Conservation (phyloP, 2,113 vertebrate genomes). For the Zootoca vivipara region DNA sequence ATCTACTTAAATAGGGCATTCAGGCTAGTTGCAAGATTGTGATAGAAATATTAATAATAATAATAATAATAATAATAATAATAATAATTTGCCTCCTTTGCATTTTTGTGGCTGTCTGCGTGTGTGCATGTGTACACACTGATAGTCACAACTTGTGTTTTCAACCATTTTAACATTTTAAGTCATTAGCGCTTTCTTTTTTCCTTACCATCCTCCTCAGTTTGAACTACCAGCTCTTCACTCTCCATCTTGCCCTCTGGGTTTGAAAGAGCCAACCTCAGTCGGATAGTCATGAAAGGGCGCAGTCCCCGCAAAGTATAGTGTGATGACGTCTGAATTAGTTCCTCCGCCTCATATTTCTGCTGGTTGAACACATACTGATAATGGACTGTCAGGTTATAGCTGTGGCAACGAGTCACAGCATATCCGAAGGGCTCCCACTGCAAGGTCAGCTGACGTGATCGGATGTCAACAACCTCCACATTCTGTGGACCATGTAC, state of each 20-base stretch:
- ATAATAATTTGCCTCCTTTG: too few species aligned
- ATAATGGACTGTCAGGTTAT: conserved; percentile 96
- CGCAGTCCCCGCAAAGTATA: conserved; percentile 92
- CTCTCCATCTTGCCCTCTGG: conserved; percentile 95
- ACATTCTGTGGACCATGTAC: conserved; percentile 93
- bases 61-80: too few species aligned
- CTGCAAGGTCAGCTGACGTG: conserved; percentile 93
- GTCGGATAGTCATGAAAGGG: conserved; percentile 91
- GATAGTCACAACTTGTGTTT: not conserved
- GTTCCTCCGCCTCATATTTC: conserved; percentile 89
- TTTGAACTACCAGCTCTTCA: conserved; percentile 94
- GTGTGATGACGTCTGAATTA: conserved; percentile 93
- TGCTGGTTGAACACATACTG: conserved; percentile 95
- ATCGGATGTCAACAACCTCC: conserved; percentile 93
- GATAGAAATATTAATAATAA: not conserved
- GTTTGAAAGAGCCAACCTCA: conserved; percentile 91
- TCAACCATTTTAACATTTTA: not conserved
- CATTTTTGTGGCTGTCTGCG: not conserved
- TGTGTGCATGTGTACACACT: not conserved
- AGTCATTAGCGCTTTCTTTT: conserved; percentile 7
- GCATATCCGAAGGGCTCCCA: conserved; percentile 97
- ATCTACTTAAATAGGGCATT: not conserved
- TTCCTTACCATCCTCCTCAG: conserved; percentile 91
- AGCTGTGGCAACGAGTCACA: conserved; percentile 96
- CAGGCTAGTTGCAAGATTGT: not conserved